phyloP scores from a whole-genome alignment of 2,113 vertebrate species.

The Shinisaurus crocodilurus region DNA sequence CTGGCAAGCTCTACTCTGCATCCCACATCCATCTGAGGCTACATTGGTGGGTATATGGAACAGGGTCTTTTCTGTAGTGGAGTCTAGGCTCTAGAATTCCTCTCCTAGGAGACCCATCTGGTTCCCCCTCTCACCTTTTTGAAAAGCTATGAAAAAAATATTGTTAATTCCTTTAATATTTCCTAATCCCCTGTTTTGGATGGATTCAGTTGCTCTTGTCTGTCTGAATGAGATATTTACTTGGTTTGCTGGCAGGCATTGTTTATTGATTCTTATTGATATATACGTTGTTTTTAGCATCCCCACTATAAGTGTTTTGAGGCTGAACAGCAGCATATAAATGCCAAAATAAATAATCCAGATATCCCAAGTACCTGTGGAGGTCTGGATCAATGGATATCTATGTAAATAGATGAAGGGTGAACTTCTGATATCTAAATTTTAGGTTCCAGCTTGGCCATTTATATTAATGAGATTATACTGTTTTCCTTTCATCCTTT shows the following conservation, averaged over 20 bases:
- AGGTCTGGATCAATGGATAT: not conserved
- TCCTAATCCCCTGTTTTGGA: not conserved
- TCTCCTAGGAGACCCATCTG: too few relatives aligned
- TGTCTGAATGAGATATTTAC: not conserved
- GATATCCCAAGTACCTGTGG: not conserved
- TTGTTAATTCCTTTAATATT: not conserved
- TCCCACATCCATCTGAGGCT: not conserved
- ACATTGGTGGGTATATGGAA: not conserved
- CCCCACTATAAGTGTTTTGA: not conserved
- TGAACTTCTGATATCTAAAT: not conserved
- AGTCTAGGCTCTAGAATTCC: not conserved
- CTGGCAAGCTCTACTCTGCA: not conserved
- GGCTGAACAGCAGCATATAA: not conserved
- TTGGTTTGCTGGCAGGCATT: not conserved
- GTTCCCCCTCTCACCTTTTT: not conserved
- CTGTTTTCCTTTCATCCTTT: not conserved
- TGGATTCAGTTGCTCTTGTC: not conserved
- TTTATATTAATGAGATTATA: not conserved
- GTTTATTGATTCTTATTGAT: not conserved
- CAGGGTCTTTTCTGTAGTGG: not conserved
- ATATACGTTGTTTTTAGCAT: not conserved
- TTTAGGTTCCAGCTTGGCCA: not conserved
- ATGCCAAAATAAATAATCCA: not conserved
- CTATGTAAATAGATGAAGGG: not conserved
- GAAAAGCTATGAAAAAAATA: not conserved